Evolutionary conservation across 2,888 invertebrate genomes (phyloP), one percentile per base, ranked within the genome.

Genomic region (Cataglyphis altisquamis): DNA sequence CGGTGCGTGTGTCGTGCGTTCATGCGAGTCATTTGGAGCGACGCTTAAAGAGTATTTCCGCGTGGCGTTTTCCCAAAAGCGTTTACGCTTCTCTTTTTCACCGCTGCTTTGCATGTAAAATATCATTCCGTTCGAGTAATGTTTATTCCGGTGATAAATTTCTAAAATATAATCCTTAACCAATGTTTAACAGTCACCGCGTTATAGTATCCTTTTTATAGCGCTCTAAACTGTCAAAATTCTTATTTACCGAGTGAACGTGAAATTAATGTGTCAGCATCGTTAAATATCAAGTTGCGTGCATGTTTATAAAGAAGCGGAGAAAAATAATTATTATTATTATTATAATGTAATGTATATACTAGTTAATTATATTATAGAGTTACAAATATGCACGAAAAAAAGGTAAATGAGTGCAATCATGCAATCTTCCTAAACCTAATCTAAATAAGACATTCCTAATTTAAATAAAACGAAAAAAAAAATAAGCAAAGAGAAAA

Each of bases 171-270:
- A 72, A 80, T 80, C 48, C 72, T 80, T 72, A 72, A 25, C 29
- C 77, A 15, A 29, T 55, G 41, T 45, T 39, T 55, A n/a, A 41
- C 45, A 60, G 32, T 55, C 29, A 77, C 57, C 41, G 41, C 60
- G 29, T 21, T 67, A 66, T 41, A 52, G 41, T 25, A 36, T 18
- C 12, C 5, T 68, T 62, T 80, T 77, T 70, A 70, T 78, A 45
- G 57, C 32, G 41, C 36, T 62, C 72, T 78, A 78, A 80, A 80
- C 60, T 15, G 57, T 60, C 48, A 60, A 45, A 60, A 72, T 72
- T 60, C 60, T 80, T 72, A 70, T 48, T 70, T 60, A 39, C 25
- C 32, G 18, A 52, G 45, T 32, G 45, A 80, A 48, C 32, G 25
- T 60, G 36, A 60, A 60, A 62, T 70, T 78, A 70, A 60, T 32